Evolutionary conservation across 2,888 invertebrate species (phyloP), one percentile per base, ranked within the genome.

Genomic region (Polyploca ridens): DNA sequence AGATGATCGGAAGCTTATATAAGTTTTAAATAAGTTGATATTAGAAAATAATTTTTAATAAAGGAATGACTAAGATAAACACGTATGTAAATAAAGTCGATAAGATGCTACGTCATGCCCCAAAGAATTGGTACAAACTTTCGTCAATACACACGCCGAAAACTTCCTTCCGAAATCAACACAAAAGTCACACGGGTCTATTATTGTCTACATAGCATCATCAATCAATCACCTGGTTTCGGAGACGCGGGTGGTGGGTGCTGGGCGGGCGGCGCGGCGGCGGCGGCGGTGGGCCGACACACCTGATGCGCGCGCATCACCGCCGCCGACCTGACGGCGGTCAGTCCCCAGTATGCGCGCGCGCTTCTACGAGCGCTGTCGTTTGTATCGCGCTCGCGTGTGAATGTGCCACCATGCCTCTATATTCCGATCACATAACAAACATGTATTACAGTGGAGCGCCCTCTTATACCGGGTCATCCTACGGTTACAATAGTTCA

Each of bases 341-440:
- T 59, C 59, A 60, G 71, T 59, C 75, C 75, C 72, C 87, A 90
- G 89, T 90, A 85, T 79, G 82, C 83, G 84, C 83, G 85, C 87
- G 87, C 85, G 84, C 78, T 71, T 75, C 82, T 71, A 62, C 67
- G 70, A 66, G 75, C 69, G 80, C 72, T 74, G 72, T 74, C 83
- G 85, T 77, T 69, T 73, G 80, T 79, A 81, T 79, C 82, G 78
- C 76, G 77, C 69, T 69, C 75, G 82, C 75, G 72, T 63, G 71
- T 62, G 66, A 71, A 65, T 77, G 79, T 75, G 79, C 65, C 64
- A 87, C 71, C 68, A 96, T 96, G 96, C 96, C 96, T 77, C 94
- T 96, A 69, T 96, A 95, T 87, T 95, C 96, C 74, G 96, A 96
- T 82, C 95, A 96, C 70, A 95, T 96, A 75, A 94, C 95, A 82